These are phyloP conservation scores for Lepisosteus osseus DNA, from an alignment of 2,113 vertebrate species.

Conservation along the genomic window DNA sequence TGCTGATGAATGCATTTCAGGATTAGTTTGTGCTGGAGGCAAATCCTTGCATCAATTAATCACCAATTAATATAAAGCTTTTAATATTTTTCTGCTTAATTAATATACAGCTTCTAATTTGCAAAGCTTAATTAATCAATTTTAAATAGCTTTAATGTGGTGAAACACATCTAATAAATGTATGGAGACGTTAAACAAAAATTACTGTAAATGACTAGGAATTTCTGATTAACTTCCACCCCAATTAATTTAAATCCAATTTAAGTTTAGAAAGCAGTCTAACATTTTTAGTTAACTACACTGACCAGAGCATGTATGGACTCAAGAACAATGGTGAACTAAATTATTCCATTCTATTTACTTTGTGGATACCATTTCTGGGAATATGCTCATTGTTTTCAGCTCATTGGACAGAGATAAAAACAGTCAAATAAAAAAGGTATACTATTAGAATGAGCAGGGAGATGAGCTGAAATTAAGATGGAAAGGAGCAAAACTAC, in stretches of 20 bases:
- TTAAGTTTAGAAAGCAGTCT: not conserved
- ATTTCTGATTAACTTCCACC: not conserved
- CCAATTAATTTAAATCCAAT: slow-evolving; percentile 4
- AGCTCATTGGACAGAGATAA: not conserved
- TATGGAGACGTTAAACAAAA: slow-evolving; percentile 5
- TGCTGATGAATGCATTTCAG: slow-evolving; percentile 38
- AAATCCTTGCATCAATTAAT: slow-evolving; percentile 54
- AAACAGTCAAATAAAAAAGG: too few species aligned
- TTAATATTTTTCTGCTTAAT: slow-evolving; percentile 61
- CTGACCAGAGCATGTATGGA: slow-evolving; percentile 1
- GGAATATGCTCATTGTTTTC: not conserved
- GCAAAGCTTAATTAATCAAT: slow-evolving; percentile 60
- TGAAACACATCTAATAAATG: slow-evolving; percentile 38
- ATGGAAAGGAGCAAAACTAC: too few species aligned
- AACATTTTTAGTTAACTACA: not conserved
- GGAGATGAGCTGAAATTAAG: too few species aligned
- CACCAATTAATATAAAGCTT: slow-evolving; percentile 54
- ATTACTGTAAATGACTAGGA: not conserved
- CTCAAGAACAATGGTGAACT: not conserved
- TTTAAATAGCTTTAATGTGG: slow-evolving; percentile 40
- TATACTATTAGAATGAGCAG: too few species aligned
- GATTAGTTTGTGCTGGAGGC: slow-evolving; percentile 44
- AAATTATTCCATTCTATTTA: not conserved
- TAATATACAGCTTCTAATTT: slow-evolving; percentile 63
- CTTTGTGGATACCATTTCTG: not conserved